Base-by-base conservation (phyloP, 2,113 vertebrate species). In the Xiphophorus maculatus region DNA sequence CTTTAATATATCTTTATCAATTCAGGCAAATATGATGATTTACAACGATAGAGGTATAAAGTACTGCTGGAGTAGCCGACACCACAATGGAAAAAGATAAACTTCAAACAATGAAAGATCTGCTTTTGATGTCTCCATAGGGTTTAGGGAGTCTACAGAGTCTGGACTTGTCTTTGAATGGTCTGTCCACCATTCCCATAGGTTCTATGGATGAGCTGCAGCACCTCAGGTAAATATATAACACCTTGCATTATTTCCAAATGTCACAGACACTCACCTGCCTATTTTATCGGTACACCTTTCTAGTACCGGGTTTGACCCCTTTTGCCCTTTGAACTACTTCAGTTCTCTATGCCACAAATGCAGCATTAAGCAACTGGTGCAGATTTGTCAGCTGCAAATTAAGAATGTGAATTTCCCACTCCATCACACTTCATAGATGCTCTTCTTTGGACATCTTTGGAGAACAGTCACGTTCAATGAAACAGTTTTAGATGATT, bases 151-250 rank as follows among this genome's bases (percentile, higher is more conserved):
- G 92, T 70, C 94, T 99, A 58, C 96, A 95, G 78, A 95, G 93
- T 81, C 93, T 99, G 87, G 98, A 99, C 88, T 93, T 99, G 84
- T 99, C 98, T 69, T 92, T 99, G 83, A 99, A 99, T 0, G 97
- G 97, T 71, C 87, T 99, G 84, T 96, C 97, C 32, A 92, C 95
- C 30, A 92, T 99, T 63, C 97, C 98, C 0, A 88, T 96, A 0
- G 97, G 97, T 60, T 89, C 98, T 58, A 94, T 99, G 13, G 97
- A 99, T 0, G 95, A 96, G 74, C 91, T 97, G 70, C 95, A 94
- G 0, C 93, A 94, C 19, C 96, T 99, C 62, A 96, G 92, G 92
- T 92, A 88, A 19, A 74, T 5, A 27, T 40, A 73, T 14, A 33
- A 17, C 65, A 15, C 28, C 27, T 79, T n/a, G 63, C 54, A 27